Conservation (phyloP, 2,888 invertebrate species). For the Odontocolon sp. region DNA sequence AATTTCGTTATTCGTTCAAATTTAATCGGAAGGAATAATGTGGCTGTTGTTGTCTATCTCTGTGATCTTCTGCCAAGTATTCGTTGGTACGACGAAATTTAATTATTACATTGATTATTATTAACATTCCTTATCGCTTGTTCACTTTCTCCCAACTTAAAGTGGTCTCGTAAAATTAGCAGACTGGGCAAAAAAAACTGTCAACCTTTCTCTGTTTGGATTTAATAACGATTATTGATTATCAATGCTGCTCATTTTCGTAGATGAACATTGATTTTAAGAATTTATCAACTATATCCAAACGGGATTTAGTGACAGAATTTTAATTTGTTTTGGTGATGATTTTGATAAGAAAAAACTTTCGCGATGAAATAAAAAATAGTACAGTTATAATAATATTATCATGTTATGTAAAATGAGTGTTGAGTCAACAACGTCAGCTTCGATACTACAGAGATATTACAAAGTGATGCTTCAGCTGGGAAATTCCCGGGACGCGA, state of each 20-base stretch:
- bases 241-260: no score
- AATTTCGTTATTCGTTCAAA: neutral
- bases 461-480: no score
- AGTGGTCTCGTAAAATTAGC: neutral
- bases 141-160: neutral
- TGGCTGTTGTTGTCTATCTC: conserved; percentile 2
- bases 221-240: no score
- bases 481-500: conserved; percentile 40
- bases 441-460: no score
- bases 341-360: neutral
- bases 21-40: conserved; percentile 28
- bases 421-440: conserved; percentile 7
- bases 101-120: neutral
- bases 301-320: no score
- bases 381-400: neutral
- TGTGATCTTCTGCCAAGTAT: conserved; percentile 20
- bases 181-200: neutral
- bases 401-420: neutral
- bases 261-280: no score
- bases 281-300: no score
- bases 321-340: neutral
- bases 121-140: neutral
- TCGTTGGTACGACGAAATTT: conserved; percentile 33
- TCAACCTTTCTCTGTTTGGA: neutral
- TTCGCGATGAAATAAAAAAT: neutral